Evolutionary conservation across 2,113 vertebrate species (phyloP), one percentile per base, ranked within the genome.

Genomic region (Phalacrocorax aristotelis): DNA sequence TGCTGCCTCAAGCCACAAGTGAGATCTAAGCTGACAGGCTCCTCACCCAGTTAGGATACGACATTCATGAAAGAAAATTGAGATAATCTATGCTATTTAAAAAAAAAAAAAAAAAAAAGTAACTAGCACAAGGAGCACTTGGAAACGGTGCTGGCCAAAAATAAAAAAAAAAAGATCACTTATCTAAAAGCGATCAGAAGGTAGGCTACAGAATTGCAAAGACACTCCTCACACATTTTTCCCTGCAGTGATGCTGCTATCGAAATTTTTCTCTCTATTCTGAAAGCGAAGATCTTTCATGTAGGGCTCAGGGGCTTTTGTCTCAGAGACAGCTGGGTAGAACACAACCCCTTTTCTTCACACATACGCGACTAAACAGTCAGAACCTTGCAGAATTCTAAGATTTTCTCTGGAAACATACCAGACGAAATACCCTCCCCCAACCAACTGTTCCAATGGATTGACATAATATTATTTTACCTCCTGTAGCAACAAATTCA

Each of bases 261-360:
- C 4, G 4, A 69, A 49, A 30, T 83, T 69, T 57, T 79, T 72
- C 38, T 86, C 40, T 62, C 40, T 42, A 6, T 42, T 83, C 89
- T 70, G 27, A 93, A 80, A 93, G 70, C 54, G 62, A 91, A 58
- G 58, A 62, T 74, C 61, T 76, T 89, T 85, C 49, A 49, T 11
- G 54, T 14, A 54, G 58, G 34, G 66, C 87, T 97, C 65, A 40
- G 82, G 34, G 58, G 80, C 75, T 89, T 86, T 15, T 60, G 83
- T 83, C 93, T 83, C 71, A 54, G 91, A 82, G 89, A 91, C 95
- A 95, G 96, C 94, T 95, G 96, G 84, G 70, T 62, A 77, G 65
- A 87, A 91, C 91, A 79, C 74, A 93, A 66, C 65, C 76, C 44
- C 46, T 79, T 49, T 71, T 22, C 89, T 89, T 82, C 89, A 51